Conservation (phyloP, 1,140 invertebrate genomes). For the Drosophila watanabei region DNA sequence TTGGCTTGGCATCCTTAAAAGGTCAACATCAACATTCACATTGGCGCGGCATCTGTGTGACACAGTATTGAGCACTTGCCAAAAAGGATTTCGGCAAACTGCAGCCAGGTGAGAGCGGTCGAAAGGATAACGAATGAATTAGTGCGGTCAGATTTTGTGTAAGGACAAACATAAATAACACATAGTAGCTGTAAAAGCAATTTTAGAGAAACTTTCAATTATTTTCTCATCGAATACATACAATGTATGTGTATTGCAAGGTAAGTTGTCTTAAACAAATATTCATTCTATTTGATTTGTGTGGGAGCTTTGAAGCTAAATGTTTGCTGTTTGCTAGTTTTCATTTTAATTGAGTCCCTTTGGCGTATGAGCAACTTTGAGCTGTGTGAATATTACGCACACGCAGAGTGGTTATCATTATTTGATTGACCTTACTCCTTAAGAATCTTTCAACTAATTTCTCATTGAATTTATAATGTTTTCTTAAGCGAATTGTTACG, state of each 20-base stretch:
- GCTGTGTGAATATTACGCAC: conserved; percentile 1
- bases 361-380: neutral
- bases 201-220: neutral
- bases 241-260: neutral
- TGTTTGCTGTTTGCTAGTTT: neutral
- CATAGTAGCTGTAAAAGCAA: neutral
- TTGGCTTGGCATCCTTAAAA: conserved; percentile 39
- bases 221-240: neutral
- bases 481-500: no score
- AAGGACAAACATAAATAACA: conserved; percentile 4
- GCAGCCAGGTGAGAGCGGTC: conserved; percentile 40
- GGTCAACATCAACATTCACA: conserved; percentile 44
- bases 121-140: conserved; percentile 16
- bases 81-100: conserved; percentile 31
- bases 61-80: conserved; percentile 44
- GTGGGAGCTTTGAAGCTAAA: neutral
- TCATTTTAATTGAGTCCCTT: neutral
- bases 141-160: conserved; percentile 1
- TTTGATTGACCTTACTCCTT: neutral
- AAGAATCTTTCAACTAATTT: no score
- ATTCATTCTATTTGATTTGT: neutral
- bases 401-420: conserved; percentile 1
- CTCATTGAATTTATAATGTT: no score
- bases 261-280: no score
- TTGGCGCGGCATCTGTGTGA: conserved; percentile 24